Base-by-base conservation (phyloP, 2,888 invertebrate species). In the Chaetoderma sp. region DNA sequence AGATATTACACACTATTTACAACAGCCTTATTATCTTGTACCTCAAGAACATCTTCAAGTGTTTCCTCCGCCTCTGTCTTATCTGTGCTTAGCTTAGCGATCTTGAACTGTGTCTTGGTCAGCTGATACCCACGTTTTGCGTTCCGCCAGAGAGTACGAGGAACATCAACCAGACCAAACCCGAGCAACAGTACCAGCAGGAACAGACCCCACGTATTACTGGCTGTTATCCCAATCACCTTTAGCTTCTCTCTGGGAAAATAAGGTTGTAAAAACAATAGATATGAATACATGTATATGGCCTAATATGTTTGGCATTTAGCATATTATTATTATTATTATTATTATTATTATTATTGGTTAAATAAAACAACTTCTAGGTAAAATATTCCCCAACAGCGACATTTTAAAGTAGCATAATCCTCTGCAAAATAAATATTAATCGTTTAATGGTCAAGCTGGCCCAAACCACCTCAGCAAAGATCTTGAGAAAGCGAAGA, bases 201-300 rank as follows among this genome's bases (percentile, higher is more conserved):
- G 85, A 98, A 96, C 59, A 99, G 88, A 63, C 99, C 99, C 99
- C 99, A 99, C 0, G 99, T 99, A 85, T 99, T 99, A 81, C 97
- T 97, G 2, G 99, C 98, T 18, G 98, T 96, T 3, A 98, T 96
- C 27, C 98, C 95, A 74, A 99, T 96, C 0, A 96, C 94, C 88
- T 98, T 98, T 36, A 99, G 89, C 86, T 97, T 95, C 64, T 90
- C 90, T 77, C 92, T 92, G 84, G 30, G 76, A 75, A 39, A 21
- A 32, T 23, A 49, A 30, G 10, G 16, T 10, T 21, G 13, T 21
- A 36, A 25, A 56, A 13, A 4, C 23, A 5, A 44, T 30, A 47
- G 21, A 18, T 36, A 28, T 44, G 30, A 33, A 4, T 32, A 13
- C 25, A 16, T 28, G 0, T 47, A 8, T 30, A 32, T n/a, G 0